phyloP scores from a whole-genome alignment of 2,797 vertebrate species.

The Monodelphis domestica region DNA sequence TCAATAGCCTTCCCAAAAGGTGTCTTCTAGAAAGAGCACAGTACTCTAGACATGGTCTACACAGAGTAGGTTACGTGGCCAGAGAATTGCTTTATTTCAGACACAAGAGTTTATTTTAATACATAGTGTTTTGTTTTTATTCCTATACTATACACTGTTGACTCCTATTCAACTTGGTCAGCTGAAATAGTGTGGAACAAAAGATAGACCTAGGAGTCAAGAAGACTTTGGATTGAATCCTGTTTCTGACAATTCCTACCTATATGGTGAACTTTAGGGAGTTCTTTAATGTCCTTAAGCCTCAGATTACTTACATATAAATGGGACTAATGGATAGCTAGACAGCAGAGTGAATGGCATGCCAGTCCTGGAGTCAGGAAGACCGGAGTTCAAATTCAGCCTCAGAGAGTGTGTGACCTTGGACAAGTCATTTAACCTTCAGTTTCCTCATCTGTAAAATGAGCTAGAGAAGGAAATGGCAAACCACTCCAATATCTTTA shows the following conservation, averaged over 20 bases:
- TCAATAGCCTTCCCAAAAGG: background rate
- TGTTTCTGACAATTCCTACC: background rate
- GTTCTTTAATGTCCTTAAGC: background rate
- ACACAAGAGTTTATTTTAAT: background rate
- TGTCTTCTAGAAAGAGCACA: background rate
- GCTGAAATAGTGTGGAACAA: background rate
- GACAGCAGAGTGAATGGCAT: too few species aligned
- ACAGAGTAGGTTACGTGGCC: background rate
- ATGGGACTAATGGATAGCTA: too few species aligned
- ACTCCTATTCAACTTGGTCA: background rate
- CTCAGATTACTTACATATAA: background rate
- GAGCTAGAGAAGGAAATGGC: too few species aligned
- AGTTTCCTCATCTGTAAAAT: too few species aligned
- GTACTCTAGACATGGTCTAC: background rate
- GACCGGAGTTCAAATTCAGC: too few species aligned
- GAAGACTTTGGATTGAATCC: background rate
- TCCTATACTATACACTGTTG: background rate
- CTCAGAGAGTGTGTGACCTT: too few species aligned
- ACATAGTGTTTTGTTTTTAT: background rate
- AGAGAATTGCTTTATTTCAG: background rate
- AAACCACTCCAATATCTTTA: too few species aligned
- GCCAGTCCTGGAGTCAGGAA: too few species aligned
- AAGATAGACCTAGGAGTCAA: background rate
- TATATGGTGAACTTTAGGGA: background rate
- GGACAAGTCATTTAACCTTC: too few species aligned